Evolutionary conservation across 1,140 invertebrate genomes (phyloP).

Genomic region (Drosophila cardini): DNA sequence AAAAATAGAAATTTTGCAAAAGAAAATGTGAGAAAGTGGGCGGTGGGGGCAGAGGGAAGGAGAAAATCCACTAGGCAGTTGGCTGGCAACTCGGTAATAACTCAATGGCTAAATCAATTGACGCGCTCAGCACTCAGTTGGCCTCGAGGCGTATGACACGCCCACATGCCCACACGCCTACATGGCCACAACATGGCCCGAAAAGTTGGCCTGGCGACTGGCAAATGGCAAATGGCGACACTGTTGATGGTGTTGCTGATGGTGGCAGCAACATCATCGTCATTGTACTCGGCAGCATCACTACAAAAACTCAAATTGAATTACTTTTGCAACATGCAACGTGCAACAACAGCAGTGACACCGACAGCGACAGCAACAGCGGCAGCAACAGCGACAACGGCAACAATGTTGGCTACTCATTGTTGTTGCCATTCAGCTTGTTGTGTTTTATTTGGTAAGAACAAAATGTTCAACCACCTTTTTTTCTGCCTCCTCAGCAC

Average conservation of each 20-base stretch:
- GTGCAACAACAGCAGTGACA: conserved; percentile 45
- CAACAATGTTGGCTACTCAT: conserved; percentile 45
- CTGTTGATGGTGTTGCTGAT: conserved; percentile 19
- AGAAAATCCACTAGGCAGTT: not conserved
- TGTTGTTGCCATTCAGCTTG: conserved; percentile 57
- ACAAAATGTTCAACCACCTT: conserved; percentile 37
- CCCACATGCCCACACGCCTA: not conserved
- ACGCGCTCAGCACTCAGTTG: conserved; percentile 33
- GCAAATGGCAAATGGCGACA: not conserved
- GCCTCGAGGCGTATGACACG: conserved; percentile 22
- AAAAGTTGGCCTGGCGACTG: conserved; percentile 18
- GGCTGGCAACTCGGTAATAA: conserved; percentile 51
- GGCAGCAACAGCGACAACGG: conserved; percentile 24
- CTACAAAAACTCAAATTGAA: conserved; percentile 76
- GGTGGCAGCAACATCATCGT: conserved; percentile 9
- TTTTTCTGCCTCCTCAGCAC: not conserved
- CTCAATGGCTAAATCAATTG: conserved; percentile 75
- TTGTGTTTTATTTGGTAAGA: conserved; percentile 58
- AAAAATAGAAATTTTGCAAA: not conserved
- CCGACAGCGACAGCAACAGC: conserved; percentile 28
- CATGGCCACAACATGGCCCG: not conserved
- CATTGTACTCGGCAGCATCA: conserved; percentile 22
- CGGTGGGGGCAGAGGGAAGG: not conserved
- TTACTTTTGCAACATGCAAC: conserved; percentile 68
- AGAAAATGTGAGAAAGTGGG: not conserved